phyloP scores from a whole-genome alignment of 2,888 invertebrate species.

The Napeogenes sylphis region DNA sequence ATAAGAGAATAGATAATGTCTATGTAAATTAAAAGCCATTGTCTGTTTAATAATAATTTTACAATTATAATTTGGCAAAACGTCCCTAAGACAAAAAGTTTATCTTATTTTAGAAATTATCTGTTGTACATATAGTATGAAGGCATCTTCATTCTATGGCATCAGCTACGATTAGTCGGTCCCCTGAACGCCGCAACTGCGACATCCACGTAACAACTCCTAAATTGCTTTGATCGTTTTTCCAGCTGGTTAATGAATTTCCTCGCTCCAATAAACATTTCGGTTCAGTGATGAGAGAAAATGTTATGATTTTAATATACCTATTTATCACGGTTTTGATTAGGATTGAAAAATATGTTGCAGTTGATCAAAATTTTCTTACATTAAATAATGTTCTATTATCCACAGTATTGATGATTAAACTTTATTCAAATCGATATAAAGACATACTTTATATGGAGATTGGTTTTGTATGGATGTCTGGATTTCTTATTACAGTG shows the following conservation, averaged over 20 bases:
- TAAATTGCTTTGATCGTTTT: slow-evolving; percentile 75
- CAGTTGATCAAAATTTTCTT: neutral
- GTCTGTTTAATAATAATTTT: no score
- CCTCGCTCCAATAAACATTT: slow-evolving; percentile 63
- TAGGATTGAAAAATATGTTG: neutral
- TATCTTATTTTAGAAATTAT: neutral
- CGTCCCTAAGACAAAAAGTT: no score
- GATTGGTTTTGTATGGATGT: neutral
- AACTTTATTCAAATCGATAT: neutral
- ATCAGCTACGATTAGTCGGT: slow-evolving; percentile 22
- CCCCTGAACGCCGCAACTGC: slow-evolving; percentile 24
- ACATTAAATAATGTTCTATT: neutral
- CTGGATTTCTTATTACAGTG: neutral
- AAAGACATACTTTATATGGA: no score
- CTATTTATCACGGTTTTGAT: neutral
- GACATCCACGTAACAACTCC: slow-evolving; percentile 57
- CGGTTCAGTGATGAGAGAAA: slow-evolving; percentile 43
- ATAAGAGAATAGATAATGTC: neutral
- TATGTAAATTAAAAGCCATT: neutral
- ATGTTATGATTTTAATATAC: slow-evolving; percentile 18
- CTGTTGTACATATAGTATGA: neutral
- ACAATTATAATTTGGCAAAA: no score
- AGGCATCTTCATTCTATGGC: slow-evolving; percentile 18
- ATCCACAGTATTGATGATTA: neutral
- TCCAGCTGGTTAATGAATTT: slow-evolving; percentile 72